These are phyloP conservation scores for Lutjanus campechanus DNA, from an alignment of 2,797 vertebrate species.

Conservation along the genomic window DNA sequence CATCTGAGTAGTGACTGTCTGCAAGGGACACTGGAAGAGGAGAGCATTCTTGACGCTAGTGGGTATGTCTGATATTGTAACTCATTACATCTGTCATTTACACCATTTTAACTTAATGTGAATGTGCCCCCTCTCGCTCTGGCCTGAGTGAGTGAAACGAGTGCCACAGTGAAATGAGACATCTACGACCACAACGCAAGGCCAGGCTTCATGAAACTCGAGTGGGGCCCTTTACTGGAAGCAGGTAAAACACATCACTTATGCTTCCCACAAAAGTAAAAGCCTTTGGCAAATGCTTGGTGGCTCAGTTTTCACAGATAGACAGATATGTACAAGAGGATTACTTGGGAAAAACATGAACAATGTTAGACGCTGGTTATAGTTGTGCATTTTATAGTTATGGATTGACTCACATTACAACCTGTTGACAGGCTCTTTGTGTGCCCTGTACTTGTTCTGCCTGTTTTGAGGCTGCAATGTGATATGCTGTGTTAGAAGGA, in stretches of 20 bases:
- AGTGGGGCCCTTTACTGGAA: conserved; percentile 33
- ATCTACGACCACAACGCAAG: conserved; percentile 23
- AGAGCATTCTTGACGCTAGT: conserved; percentile 24
- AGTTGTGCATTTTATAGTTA: conserved; percentile 31
- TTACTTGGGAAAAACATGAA: conserved; percentile 12
- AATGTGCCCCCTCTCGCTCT: conserved; percentile 14
- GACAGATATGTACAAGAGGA: conserved; percentile 18
- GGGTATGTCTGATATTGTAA: conserved; percentile 28
- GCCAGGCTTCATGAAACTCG: conserved; percentile 30
- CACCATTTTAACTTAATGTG: conserved; percentile 31
- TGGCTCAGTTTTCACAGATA: conserved; percentile 38
- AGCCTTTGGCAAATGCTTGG: conserved; percentile 21
- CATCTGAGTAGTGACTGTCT: conserved; percentile 7
- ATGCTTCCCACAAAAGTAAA: conserved; percentile 29
- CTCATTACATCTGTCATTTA: conserved; percentile 36
- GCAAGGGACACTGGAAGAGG: background rate
- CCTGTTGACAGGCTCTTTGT: conserved; percentile 34
- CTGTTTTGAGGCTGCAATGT: conserved; percentile 19
- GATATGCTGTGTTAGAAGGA: conserved; percentile 21
- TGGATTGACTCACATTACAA: conserved; percentile 38
- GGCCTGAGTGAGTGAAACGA: conserved; percentile 25
- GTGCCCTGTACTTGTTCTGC: conserved; percentile 13
- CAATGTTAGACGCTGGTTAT: conserved; percentile 22
- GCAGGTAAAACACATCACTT: conserved; percentile 38
- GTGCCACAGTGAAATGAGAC: conserved; percentile 24